These are phyloP conservation scores for Monoplex corrugatus DNA, from an alignment of 2,888 invertebrate genomes.

Conservation along the genomic window DNA sequence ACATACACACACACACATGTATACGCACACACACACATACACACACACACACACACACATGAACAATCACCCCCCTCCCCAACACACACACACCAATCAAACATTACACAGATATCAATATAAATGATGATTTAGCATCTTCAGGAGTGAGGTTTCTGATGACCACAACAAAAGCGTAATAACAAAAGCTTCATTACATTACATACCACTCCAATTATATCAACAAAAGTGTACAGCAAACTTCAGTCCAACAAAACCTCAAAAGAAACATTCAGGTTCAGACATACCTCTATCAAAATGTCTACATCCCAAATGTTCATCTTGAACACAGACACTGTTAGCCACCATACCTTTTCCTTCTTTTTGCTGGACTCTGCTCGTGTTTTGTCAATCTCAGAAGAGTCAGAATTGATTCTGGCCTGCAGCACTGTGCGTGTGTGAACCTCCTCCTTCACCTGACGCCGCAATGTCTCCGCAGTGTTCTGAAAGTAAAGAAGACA, in stretches of 20 bases:
- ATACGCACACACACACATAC: not conserved
- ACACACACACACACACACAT: not conserved
- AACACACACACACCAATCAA: no score
- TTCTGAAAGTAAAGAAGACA: slow-evolving; percentile 58
- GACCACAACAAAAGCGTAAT: not conserved
- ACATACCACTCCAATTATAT: no score
- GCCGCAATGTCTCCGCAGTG: slow-evolving; percentile 73
- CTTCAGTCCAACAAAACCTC: not conserved
- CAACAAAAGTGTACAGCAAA: not conserved
- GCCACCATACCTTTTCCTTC: slow-evolving; percentile 69
- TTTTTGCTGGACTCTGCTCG: slow-evolving; percentile 69
- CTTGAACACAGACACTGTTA: not conserved
- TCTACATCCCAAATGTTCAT: not conserved
- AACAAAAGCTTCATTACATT: no score
- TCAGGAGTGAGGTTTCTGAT: not conserved
- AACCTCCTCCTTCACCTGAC: slow-evolving; percentile 80
- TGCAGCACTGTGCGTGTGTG: slow-evolving; percentile 75
- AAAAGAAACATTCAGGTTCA: not conserved
- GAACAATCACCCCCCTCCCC: not conserved
- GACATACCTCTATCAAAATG: no score
- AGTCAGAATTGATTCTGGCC: slow-evolving; percentile 76
- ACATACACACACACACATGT: slow-evolving; percentile 20
- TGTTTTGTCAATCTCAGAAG: slow-evolving; percentile 69
- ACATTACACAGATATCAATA: not conserved
- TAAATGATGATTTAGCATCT: not conserved